Percentiles rank a stretch among this genome's conserved stretches.
phyloP scores from a whole-genome alignment of 2,113 vertebrate species.

The Stegostoma tigrinum region DNA sequence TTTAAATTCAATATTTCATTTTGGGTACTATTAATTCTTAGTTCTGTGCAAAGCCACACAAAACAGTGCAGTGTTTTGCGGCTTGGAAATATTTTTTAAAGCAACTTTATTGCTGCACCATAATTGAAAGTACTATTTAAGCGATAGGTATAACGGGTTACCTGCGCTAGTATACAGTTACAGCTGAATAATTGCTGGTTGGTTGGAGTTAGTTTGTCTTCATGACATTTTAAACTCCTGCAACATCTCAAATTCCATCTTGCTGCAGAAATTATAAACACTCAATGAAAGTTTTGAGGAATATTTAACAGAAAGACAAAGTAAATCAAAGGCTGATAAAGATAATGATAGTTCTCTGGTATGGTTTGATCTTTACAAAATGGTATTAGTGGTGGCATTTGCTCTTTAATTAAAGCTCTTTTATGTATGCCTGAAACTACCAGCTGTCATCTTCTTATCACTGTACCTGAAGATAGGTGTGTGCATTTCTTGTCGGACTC shows the following conservation, averaged over 20 bases:
- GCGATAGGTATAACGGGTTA: background rate
- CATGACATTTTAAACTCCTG: background rate
- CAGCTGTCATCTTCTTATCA: background rate
- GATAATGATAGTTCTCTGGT: background rate
- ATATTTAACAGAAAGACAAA: slow-evolving; percentile 9
- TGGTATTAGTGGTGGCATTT: background rate
- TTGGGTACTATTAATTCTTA: background rate
- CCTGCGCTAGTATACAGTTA: background rate
- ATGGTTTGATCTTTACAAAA: slow-evolving; percentile 10
- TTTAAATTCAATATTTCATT: background rate
- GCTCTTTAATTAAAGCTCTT: slow-evolving; percentile 16
- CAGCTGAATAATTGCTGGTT: background rate
- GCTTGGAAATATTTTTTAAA: background rate
- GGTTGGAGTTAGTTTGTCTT: background rate
- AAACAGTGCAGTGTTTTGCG: background rate
- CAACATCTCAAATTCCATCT: background rate
- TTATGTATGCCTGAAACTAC: background rate
- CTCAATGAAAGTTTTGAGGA: background rate
- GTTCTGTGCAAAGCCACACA: background rate
- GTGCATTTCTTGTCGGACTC: background rate
- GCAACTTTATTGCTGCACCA: background rate
- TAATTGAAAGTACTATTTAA: background rate
- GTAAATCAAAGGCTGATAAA: background rate
- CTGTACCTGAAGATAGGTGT: background rate
- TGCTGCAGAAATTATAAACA: background rate